These are phyloP conservation scores for Novumbra hubbsi DNA, from an alignment of 2,797 vertebrate genomes.

Conservation along the genomic window DNA sequence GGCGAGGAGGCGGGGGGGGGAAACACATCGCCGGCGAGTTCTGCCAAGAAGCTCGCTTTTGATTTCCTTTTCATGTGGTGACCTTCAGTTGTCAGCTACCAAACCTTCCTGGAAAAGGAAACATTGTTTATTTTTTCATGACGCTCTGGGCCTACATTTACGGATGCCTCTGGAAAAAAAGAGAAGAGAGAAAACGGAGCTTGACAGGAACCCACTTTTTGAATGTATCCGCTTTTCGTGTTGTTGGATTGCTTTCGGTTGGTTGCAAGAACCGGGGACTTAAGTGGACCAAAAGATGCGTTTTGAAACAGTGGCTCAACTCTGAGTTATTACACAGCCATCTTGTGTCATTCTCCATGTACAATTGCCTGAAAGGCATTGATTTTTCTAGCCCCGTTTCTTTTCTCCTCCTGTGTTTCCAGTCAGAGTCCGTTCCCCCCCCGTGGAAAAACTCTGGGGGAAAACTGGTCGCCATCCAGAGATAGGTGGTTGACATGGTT, in stretches of 20 bases:
- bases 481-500: conserved; percentile 57
- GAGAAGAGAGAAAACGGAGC: conserved; percentile 12
- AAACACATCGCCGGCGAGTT: conserved; percentile 12
- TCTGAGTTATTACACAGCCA: conserved; percentile 71
- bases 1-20: conserved; percentile 1
- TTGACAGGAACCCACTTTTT: conserved; percentile 25
- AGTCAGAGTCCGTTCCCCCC: conserved; percentile 13
- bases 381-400: conserved; percentile 52
- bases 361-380: conserved; percentile 67
- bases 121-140: conserved; percentile 26
- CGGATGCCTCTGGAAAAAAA: conserved; percentile 24
- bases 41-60: conserved; percentile 37
- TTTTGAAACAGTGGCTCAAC: conserved; percentile 56
- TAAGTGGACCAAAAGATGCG: conserved; percentile 66
- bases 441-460: conserved; percentile 32
- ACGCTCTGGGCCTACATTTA: conserved; percentile 28
- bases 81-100: conserved; percentile 38
- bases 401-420: conserved; percentile 21
- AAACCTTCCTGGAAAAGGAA: conserved; percentile 26
- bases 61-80: conserved; percentile 32
- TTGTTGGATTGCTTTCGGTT: conserved; percentile 60
- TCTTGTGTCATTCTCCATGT: conserved; percentile 62
- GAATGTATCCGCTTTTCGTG: conserved; percentile 12
- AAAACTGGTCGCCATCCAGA: conserved; percentile 39
- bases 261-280: conserved; percentile 62